A percentile compares a stretch with the other conserved stretches of the same genome.
Evolutionary conservation across 1,140 invertebrate species (phyloP).

Genomic region (Drosophila teissieri): DNA sequence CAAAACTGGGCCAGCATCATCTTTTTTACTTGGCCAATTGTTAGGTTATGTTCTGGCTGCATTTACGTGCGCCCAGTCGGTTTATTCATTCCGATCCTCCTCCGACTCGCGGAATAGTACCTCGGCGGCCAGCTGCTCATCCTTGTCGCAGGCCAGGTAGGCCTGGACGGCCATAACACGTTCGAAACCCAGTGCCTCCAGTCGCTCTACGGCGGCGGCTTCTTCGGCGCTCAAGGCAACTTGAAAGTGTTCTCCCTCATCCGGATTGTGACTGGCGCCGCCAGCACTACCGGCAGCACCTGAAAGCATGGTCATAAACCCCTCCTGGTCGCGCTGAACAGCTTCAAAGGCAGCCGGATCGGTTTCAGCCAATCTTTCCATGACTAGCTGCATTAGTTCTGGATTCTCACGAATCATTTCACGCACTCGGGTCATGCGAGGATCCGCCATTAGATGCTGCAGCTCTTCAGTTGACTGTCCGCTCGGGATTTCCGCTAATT

Average conservation of each 20-base stretch:
- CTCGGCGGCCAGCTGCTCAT: constrained; percentile 72
- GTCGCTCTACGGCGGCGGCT: constrained; percentile 54
- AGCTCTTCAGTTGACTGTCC: constrained; percentile 9
- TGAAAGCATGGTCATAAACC: constrained; percentile 54
- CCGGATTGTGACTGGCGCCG: background rate
- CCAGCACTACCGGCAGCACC: background rate
- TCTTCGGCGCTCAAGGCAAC: constrained; percentile 48
- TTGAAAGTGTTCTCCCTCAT: background rate
- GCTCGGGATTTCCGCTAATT: background rate
- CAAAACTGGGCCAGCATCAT: constrained; percentile 35
- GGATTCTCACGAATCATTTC: constrained; percentile 63
- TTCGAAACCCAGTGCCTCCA: constrained; percentile 67
- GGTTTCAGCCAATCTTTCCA: constrained; percentile 46
- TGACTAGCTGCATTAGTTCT: constrained; percentile 37
- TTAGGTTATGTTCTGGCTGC: constrained; percentile 66
- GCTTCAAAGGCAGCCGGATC: constrained; percentile 52
- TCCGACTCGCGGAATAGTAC: constrained; percentile 67
- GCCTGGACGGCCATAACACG: constrained; percentile 58
- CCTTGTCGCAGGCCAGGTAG: constrained; percentile 73
- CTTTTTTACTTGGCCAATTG: constrained; percentile 29
- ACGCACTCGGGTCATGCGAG: constrained; percentile 48
- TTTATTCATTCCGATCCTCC: constrained; percentile 53
- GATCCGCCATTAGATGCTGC: constrained; percentile 35
- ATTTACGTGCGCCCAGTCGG: constrained; percentile 28
- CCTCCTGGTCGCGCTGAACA: constrained; percentile 54